Percentiles rank a stretch among this genome's conserved stretches.
phyloP scores from a whole-genome alignment of 2,888 invertebrate species.

The Minunthozetes semirufus region DNA sequence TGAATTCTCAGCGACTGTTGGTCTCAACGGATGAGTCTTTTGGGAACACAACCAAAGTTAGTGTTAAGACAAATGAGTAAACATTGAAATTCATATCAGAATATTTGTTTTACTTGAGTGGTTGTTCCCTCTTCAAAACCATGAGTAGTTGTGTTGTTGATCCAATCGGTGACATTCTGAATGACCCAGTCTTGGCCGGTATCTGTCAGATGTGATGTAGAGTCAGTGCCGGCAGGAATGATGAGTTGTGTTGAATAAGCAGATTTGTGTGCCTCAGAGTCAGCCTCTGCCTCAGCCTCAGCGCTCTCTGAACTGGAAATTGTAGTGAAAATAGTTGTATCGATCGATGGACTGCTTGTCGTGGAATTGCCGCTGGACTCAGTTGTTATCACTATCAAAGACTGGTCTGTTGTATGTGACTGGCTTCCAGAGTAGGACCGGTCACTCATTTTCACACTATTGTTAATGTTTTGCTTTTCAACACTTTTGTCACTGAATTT shows the following conservation, averaged over 20 bases:
- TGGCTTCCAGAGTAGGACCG: neutral
- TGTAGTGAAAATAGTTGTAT: neutral
- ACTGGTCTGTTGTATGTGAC: slow-evolving; percentile 6
- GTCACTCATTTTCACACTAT: slow-evolving; percentile 6
- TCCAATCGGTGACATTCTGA: slow-evolving; percentile 1
- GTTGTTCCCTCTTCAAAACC: neutral
- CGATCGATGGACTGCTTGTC: slow-evolving; percentile 13
- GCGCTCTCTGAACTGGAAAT: neutral
- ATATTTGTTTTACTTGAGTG: slow-evolving; percentile 19
- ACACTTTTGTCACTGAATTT: slow-evolving; percentile 25
- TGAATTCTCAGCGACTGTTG: slow-evolving; percentile 17
- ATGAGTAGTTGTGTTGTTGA: neutral
- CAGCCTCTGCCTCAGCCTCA: no score
- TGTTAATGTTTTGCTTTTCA: slow-evolving; percentile 10
- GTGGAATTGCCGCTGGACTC: slow-evolving; percentile 14
- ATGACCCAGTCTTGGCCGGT: neutral
- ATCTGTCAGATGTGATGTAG: neutral
- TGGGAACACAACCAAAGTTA: neutral
- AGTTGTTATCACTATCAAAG: slow-evolving; percentile 8
- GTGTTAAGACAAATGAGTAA: neutral
- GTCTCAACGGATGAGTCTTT: neutral
- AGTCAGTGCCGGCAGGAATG: no score
- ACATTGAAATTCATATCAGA: neutral
- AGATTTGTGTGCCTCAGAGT: neutral
- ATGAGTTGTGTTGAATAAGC: neutral